A percentile compares a stretch with the other conserved stretches of the same genome.
These are phyloP conservation scores for Helobdella robusta DNA, from an alignment of 2,888 invertebrate species.

Conservation along the genomic window DNA sequence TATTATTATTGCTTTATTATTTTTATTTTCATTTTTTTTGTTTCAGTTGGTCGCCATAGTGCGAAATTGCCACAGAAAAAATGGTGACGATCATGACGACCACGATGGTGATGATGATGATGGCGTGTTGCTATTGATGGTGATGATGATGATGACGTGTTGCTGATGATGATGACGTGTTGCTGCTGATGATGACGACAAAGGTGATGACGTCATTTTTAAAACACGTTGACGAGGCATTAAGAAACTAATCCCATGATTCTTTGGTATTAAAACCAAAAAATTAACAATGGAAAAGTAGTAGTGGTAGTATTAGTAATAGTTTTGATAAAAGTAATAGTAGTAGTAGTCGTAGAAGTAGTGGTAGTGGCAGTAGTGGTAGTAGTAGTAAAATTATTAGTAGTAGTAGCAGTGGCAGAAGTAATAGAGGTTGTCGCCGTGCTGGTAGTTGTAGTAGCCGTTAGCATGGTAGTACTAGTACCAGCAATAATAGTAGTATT, in stretches of 20 bases:
- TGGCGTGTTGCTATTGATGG: neutral
- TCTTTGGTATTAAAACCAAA: neutral
- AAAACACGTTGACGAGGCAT: no score
- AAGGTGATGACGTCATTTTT: constrained; percentile 10
- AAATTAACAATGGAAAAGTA: neutral
- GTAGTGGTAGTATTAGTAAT: no score
- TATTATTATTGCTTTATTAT: constrained; percentile 1
- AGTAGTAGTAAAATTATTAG: no score
- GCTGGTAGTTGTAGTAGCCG: neutral
- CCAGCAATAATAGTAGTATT: neutral
- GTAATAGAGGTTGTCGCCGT: no score
- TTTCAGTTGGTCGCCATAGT: no score
- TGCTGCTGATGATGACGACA: constrained; percentile 9
- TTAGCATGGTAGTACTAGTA: neutral
- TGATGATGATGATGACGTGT: neutral
- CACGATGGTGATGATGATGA: neutral
- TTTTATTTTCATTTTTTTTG: neutral
- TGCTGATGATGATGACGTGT: neutral
- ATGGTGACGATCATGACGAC: neutral
- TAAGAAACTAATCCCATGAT: no score
- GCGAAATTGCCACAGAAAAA: no score
- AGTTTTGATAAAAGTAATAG: no score
- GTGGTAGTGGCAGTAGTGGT: constrained; percentile 4
- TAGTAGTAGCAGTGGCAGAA: no score
- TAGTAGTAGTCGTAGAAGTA: no score